Evolutionary conservation across 2,888 invertebrate genomes (phyloP).

Genomic region (Caenorhabditis sp.): DNA sequence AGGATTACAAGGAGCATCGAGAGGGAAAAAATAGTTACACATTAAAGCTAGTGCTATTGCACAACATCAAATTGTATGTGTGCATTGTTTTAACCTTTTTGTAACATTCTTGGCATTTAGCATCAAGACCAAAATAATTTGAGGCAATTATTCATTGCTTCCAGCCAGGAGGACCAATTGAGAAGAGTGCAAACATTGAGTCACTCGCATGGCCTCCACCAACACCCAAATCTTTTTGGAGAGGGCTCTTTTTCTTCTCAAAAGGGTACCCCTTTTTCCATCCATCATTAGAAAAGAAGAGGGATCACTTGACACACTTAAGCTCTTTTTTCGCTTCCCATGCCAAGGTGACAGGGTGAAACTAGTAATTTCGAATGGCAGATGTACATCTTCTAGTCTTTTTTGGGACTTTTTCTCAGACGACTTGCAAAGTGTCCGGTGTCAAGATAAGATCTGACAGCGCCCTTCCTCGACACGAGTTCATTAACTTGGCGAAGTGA

Average conservation of each 20-base stretch:
- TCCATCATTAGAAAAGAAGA: constrained; percentile 55
- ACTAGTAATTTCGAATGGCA: constrained; percentile 44
- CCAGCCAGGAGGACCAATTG: constrained; percentile 51
- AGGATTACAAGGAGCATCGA: constrained; percentile 19
- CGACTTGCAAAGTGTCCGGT: not conserved
- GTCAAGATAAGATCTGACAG: constrained; percentile 48
- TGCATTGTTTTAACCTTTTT: constrained; percentile 24
- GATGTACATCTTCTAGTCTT: constrained; percentile 3
- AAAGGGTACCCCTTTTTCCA: constrained; percentile 44
- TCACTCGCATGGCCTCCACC: constrained; percentile 7
- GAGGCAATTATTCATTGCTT: constrained; percentile 53
- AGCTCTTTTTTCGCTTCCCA: constrained; percentile 41
- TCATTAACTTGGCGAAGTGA: constrained; percentile 11
- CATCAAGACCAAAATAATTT: constrained; percentile 23
- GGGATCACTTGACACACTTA: constrained; percentile 62
- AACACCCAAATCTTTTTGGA: constrained; percentile 24
- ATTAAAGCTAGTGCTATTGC: not conserved
- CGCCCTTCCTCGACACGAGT: constrained; percentile 10
- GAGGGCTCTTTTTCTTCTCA: constrained; percentile 10
- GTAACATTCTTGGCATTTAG: constrained; percentile 21
- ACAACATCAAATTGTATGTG: not conserved
- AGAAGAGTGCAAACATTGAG: constrained; percentile 58
- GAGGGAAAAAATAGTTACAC: not conserved
- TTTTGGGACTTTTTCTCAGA: not conserved
- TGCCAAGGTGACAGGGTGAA: constrained; percentile 42